phyloP scores from a whole-genome alignment of 1,140 invertebrate genomes.

The Drosophila chauvacae region DNA sequence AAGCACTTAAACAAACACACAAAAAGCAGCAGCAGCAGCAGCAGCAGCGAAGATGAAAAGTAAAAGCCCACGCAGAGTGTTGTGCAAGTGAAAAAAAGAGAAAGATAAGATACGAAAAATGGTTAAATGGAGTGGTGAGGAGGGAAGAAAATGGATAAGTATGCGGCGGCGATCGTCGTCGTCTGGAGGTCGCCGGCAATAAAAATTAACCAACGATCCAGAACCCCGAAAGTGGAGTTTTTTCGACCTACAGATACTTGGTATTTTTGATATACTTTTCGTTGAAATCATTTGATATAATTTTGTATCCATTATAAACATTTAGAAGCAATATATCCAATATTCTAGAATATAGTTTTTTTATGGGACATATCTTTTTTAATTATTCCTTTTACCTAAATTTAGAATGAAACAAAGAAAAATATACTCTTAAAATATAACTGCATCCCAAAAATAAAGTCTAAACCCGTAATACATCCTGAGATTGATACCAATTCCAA shows the following conservation, averaged over 20 bases:
- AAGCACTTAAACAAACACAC: constrained; percentile 55
- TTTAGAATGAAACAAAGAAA: neutral
- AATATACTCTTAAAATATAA: neutral
- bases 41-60: constrained; percentile 55
- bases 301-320: neutral
- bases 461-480: neutral
- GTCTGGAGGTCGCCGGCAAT: constrained; percentile 38
- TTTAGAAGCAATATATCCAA: neutral
- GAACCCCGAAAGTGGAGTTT: constrained; percentile 11
- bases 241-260: neutral
- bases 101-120: constrained; percentile 55
- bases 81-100: constrained; percentile 45
- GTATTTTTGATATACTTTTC: neutral
- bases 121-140: constrained; percentile 25
- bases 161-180: neutral
- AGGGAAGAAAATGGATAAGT: constrained; percentile 1
- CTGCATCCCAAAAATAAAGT: neutral
- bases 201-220: constrained; percentile 21
- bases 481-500: neutral
- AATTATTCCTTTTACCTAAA: neutral
- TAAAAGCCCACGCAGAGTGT: constrained; percentile 56
- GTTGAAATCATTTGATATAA: neutral
- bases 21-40: constrained; percentile 19
- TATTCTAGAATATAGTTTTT: neutral
- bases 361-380: neutral